These are phyloP conservation scores for Anisognathus igniventris DNA, from an alignment of 2,797 vertebrate genomes.

Conservation along the genomic window DNA sequence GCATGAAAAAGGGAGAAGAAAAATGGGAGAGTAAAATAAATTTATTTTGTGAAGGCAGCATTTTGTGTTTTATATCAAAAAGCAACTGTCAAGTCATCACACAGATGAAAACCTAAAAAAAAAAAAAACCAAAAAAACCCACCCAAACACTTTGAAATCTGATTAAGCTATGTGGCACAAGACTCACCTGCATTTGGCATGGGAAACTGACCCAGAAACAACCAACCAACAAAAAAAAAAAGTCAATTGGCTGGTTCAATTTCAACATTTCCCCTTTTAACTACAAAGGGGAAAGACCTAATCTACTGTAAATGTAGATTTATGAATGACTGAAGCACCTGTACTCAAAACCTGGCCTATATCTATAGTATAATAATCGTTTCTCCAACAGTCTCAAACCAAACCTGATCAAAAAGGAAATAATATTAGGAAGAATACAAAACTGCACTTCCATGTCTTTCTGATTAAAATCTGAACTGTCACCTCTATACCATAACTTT, in stretches of 20 bases:
- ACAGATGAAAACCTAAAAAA: background rate
- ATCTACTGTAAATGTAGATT: background rate
- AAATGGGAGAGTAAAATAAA: background rate
- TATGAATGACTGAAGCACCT: background rate
- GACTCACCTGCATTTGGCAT: background rate
- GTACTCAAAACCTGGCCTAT: background rate
- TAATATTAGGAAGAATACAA: background rate
- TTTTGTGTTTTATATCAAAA: background rate
- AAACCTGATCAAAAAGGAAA: background rate
- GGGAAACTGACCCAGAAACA: background rate
- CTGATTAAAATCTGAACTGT: background rate
- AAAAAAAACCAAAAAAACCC: rapidly evolving
- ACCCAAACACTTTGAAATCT: background rate
- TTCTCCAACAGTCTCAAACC: background rate
- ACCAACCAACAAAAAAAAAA: background rate
- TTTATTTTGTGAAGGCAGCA: background rate
- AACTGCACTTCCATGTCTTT: background rate
- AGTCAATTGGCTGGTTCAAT: background rate
- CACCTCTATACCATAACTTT: background rate
- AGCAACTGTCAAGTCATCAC: background rate
- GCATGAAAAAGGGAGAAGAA: background rate
- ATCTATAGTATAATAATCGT: background rate
- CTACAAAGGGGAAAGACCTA: background rate
- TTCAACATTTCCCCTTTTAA: background rate
- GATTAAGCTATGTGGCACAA: background rate